Conservation (phyloP, 2,888 invertebrate genomes). For the Magallana nippona region DNA sequence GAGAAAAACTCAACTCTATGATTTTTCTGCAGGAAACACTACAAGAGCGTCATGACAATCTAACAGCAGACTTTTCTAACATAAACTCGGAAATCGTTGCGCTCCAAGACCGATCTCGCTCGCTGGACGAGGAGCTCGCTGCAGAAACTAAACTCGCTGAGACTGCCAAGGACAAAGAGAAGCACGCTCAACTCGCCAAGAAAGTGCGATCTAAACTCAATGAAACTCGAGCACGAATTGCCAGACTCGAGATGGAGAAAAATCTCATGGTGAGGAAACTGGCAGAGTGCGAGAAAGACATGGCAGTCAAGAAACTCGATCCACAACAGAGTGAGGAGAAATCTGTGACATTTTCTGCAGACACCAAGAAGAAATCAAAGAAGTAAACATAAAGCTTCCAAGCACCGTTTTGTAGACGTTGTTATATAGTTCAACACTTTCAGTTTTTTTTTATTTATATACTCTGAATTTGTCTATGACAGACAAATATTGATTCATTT, state of each 20-base stretch:
- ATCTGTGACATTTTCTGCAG: constrained; percentile 40
- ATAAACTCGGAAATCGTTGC: constrained; percentile 65
- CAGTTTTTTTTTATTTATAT: neutral
- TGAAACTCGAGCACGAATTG: constrained; percentile 53
- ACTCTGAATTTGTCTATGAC: too few species aligned
- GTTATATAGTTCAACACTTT: neutral
- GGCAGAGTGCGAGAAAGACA: constrained; percentile 52
- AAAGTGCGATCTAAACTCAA: constrained; percentile 57
- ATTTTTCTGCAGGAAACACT: constrained; percentile 52
- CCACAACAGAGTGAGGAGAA: constrained; percentile 39
- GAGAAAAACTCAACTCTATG: neutral
- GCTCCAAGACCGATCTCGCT: constrained; percentile 60
- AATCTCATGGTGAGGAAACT: constrained; percentile 62
- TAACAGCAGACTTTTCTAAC: constrained; percentile 70
- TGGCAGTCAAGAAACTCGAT: constrained; percentile 37
- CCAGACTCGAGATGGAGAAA: constrained; percentile 66
- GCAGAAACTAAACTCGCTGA: constrained; percentile 61
- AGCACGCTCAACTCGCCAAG: constrained; percentile 53
- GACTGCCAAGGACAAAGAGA: constrained; percentile 58
- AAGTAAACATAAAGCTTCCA: neutral
- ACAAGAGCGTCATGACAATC: constrained; percentile 70
- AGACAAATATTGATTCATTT: too few species aligned
- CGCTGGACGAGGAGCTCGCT: constrained; percentile 63
- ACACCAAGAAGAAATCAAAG: constrained; percentile 39
- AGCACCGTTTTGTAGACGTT: neutral